Percentiles rank a stretch among this genome's conserved stretches.
phyloP scores from a whole-genome alignment of 2,113 vertebrate genomes.

The Misgurnus mizolepis region DNA sequence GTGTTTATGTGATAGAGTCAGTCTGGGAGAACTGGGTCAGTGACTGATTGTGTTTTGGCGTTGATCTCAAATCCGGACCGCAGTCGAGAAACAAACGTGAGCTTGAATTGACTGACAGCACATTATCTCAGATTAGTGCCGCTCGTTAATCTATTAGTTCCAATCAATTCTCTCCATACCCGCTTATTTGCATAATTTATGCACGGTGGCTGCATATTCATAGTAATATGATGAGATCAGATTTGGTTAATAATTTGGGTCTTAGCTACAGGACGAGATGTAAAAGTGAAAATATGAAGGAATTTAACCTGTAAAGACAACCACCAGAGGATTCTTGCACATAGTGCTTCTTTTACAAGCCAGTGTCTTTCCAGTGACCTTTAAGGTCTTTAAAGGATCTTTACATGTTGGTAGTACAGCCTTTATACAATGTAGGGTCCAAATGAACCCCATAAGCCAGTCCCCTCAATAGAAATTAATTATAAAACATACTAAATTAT shows the following conservation, averaged over 20 bases:
- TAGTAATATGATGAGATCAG: slow-evolving; percentile 6
- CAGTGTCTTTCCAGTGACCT: no score
- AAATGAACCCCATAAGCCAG: no score
- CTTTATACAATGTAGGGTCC: no score
- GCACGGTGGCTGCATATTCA: slow-evolving; percentile 18
- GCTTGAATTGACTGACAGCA: slow-evolving; percentile 11
- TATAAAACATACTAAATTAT: no score
- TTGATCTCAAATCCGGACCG: not conserved
- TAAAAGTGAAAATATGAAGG: not conserved
- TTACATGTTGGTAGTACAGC: no score
- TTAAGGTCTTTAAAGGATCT: no score
- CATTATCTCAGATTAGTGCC: slow-evolving; percentile 57
- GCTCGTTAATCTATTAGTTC: slow-evolving; percentile 63
- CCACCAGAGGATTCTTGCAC: no score
- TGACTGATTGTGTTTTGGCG: slow-evolving; percentile 66
- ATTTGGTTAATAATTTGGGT: slow-evolving; percentile 11
- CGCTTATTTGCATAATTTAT: slow-evolving; percentile 1
- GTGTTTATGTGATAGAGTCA: slow-evolving; percentile 59
- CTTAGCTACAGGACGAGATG: not conserved
- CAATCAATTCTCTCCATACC: slow-evolving; percentile 15
- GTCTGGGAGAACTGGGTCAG: slow-evolving; percentile 66
- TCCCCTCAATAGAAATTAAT: no score
- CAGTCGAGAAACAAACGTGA: slow-evolving; percentile 49
- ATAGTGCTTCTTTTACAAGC: no score
- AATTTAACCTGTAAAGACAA: not conserved